phyloP scores from a whole-genome alignment of 2,113 vertebrate genomes.

The Aspidoscelis tigris region DNA sequence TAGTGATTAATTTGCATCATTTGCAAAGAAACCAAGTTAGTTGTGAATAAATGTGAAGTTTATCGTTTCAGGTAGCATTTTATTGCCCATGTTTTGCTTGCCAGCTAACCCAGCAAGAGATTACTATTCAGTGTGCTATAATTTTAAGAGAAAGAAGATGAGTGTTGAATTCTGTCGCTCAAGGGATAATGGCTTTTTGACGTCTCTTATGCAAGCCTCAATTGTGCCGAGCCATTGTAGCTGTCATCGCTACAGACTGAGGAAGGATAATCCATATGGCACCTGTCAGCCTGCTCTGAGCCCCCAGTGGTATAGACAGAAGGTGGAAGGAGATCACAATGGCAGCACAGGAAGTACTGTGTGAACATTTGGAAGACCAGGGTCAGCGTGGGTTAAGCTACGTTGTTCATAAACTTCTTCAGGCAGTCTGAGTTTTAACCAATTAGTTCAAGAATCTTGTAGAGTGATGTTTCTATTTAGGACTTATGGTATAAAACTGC shows the following conservation, averaged over 20 bases:
- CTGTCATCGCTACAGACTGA: constrained; percentile 10
- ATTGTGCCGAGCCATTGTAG: constrained; percentile 20
- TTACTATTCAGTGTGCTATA: constrained; percentile 24
- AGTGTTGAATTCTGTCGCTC: constrained; percentile 22
- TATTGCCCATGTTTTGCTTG: background rate
- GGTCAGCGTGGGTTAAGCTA: background rate
- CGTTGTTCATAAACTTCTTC: background rate
- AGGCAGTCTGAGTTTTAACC: background rate
- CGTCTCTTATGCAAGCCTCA: constrained; percentile 25
- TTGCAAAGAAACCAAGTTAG: background rate
- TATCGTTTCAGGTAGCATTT: background rate
- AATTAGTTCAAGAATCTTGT: background rate
- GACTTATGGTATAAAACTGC: background rate
- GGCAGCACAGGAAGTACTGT: background rate
- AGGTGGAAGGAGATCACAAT: background rate
- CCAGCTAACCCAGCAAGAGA: constrained; percentile 2
- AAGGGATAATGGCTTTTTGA: constrained; percentile 32
- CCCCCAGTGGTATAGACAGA: background rate
- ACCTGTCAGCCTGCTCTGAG: constrained; percentile 10
- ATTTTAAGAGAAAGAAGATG: constrained; percentile 25
- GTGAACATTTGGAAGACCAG: background rate
- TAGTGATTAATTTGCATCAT: constrained; percentile 32
- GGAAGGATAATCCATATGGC: constrained; percentile 27
- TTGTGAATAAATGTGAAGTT: constrained; percentile 14
- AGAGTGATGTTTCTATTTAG: background rate